Percentiles rank a stretch among this genome's conserved stretches.
These are phyloP conservation scores for Sorex araneus DNA, from an alignment of 2,113 vertebrate genomes.

Conservation along the genomic window DNA sequence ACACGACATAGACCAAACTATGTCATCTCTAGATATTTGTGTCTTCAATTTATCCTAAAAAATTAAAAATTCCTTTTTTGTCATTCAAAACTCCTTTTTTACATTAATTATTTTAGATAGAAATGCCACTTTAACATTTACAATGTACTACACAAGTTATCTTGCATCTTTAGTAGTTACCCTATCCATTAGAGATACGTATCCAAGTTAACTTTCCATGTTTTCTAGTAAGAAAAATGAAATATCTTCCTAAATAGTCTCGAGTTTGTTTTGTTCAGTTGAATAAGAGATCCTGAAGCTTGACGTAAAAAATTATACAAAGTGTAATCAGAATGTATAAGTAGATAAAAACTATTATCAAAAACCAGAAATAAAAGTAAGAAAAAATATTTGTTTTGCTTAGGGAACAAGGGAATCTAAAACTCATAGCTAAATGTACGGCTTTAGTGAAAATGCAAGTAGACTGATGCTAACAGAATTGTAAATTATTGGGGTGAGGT, in stretches of 20 bases:
- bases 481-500: fast-evolving
- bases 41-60: neutral
- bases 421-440: fast-evolving
- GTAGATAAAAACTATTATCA: neutral
- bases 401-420: neutral
- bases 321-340: neutral
- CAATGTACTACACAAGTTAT: no score
- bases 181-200: neutral
- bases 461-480: fast-evolving
- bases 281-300: neutral
- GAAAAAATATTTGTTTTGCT: neutral
- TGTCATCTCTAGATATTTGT: neutral
- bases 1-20: neutral
- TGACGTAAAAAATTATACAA: neutral
- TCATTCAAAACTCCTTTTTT: neutral
- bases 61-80: neutral
- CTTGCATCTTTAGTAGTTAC: no score
- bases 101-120: no score
- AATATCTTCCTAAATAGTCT: neutral
- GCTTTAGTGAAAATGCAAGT: fast-evolving
- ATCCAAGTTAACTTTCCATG: neutral
- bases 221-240: neutral
- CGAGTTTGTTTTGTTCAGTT: neutral
- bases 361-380: neutral
- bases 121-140: neutral